A percentile compares a stretch with the other conserved stretches of the same genome.
Evolutionary conservation across 2,797 vertebrate species (phyloP).

Genomic region (Acrossocheilus wenchowensis): DNA sequence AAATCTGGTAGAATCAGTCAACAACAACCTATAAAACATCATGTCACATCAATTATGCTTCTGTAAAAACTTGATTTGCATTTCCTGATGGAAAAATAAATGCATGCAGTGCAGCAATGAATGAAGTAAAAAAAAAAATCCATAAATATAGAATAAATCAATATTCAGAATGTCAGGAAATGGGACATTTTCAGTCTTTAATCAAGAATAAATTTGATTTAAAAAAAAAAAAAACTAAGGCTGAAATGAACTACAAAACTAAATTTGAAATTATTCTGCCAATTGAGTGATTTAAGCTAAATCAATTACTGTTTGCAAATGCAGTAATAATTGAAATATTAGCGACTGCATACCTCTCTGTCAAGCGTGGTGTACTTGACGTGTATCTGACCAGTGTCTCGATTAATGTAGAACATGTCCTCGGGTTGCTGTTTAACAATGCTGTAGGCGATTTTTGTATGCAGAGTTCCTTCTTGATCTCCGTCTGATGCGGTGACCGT

Average conservation of each 20-base stretch:
- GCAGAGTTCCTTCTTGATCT: constrained; percentile 74
- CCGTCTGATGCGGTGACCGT: constrained; percentile 85
- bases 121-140: too few relatives aligned
- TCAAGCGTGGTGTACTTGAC: constrained; percentile 81
- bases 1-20: background rate
- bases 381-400: constrained; percentile 78
- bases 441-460: constrained; percentile 80
- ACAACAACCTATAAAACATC: background rate
- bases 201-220: background rate
- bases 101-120: background rate
- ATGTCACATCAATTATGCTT: background rate
- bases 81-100: background rate
- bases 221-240: background rate
- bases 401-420: constrained; percentile 79
- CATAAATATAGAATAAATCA: background rate
- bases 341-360: constrained; percentile 85
- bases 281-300: background rate
- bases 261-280: background rate
- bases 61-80: background rate
- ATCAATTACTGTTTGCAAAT: background rate
- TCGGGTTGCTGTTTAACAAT: constrained; percentile 75
- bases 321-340: background rate
- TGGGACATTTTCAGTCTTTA: background rate
- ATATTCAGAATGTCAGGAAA: background rate
- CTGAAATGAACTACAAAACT: background rate